phyloP scores from a whole-genome alignment of 2,888 invertebrate genomes.

The Perithous albicinctus region DNA sequence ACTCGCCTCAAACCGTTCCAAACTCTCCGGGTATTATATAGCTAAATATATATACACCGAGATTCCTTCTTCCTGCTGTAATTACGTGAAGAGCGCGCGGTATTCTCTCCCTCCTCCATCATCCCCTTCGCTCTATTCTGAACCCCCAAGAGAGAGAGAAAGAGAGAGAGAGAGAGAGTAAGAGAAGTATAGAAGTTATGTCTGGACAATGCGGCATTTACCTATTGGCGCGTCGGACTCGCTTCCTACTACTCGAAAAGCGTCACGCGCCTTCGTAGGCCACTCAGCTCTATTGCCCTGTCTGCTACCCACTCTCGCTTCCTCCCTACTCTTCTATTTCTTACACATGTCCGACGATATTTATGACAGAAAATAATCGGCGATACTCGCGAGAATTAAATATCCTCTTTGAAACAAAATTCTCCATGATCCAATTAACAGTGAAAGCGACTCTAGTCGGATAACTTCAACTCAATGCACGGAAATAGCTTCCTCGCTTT shows the following conservation, averaged over 20 bases:
- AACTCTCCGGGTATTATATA: background rate
- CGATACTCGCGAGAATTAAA: background rate
- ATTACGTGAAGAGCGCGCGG: background rate
- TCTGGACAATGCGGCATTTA: conserved; percentile 78
- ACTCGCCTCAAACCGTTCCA: background rate
- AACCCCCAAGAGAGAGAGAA: background rate
- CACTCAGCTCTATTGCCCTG: background rate
- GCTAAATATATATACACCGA: background rate
- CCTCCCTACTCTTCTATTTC: background rate
- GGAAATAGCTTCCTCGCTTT: background rate
- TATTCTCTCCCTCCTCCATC: background rate
- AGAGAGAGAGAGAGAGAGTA: conserved; percentile 23
- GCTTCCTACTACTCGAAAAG: conserved; percentile 29
- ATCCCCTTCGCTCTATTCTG: background rate
- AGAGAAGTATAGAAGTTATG: conserved; percentile 61
- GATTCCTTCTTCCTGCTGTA: background rate
- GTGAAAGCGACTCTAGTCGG: background rate
- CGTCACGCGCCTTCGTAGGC: conserved; percentile 44
- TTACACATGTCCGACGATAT: background rate
- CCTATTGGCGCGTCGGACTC: conserved; percentile 69
- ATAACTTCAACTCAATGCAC: background rate
- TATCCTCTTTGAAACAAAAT: background rate
- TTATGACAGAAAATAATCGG: background rate
- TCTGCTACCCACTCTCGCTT: background rate
- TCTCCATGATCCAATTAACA: background rate